Base-by-base conservation (phyloP, 1,140 invertebrate species). In the Formica exsecta region DNA sequence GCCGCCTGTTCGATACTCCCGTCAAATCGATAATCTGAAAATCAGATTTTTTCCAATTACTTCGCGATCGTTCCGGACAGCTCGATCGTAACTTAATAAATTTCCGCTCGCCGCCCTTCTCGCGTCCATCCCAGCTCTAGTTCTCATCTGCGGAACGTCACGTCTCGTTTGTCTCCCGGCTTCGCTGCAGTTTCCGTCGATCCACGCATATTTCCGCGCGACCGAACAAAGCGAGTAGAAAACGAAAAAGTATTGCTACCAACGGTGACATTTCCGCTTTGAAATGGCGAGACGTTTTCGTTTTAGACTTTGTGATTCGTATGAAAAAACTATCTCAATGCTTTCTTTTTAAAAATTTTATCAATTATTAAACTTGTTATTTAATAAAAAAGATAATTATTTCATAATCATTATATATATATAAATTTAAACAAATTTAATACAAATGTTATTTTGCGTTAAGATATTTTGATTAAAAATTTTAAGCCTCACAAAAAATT, bases 141-240 rank as follows among this genome's bases (percentile, higher is more conserved):
- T 83, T 83, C 68, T 83, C 79, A 83, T 83, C 57, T 74, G 68
- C 79, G 54, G 79, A 74, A 74, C 79, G 79, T 61, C 85, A 80
- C 85, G 76, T 70, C 76, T 70, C 66, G 75, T 86, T 80, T 86
- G 75, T 77, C 66, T 79, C 66, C 11, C 65, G 62, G 32, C 32
- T 25, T 16, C 85, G 41, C 25, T 62, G 22, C 25, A 51, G 77
- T 54, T 74, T 59, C 66, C 76, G 61, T 32, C 32, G 59, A 71
- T 81, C 25, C 79, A 57, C 74, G 83, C 65, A 87, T 87, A 87
- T 86, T 87, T 87, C 85, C 75, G 74, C 83, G 29, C 65, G 62
- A 19, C n/a, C 48, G 62, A 54, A 79, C 81, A 87, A 85, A 87
- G 70, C 71, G 81, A 51, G 38, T 36, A 65, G 54, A 86, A 90